Base-by-base conservation (phyloP, 1,140 invertebrate genomes). In the Tetramorium parvispinum region DNA sequence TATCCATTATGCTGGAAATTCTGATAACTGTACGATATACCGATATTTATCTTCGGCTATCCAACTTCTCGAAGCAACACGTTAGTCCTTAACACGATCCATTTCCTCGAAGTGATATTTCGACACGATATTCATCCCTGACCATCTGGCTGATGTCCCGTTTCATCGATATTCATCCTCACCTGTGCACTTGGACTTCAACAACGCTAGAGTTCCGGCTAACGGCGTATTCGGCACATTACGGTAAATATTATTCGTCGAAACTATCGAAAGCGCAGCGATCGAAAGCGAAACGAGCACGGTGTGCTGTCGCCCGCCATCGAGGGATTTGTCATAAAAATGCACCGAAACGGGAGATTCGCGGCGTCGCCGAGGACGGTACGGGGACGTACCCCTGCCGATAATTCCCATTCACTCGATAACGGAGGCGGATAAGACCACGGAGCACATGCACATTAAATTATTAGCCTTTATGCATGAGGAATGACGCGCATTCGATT, bases 401-500 rank as follows among this genome's bases (percentile, higher is more conserved):
- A 73, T 59, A 65, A 78, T 61, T 89, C 10, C 73, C 27, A 71
- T 81, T 55, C 68, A 59, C 51, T 75, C 85, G 78, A 85, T 85
- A 85, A 90, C 66, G 55, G 63, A 87, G 75, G 68, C 59, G 61
- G 32, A 78, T 85, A 85, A 86, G 65, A 86, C 77, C 55, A 63
- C 79, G 49, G 61, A 53, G n/a, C 7, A 53, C 32, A 43, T 24
- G 32, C 3, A 53, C 73, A 68, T 81, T 87, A 86, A 90, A 88
- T 71, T 78, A 91, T 90, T 83, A 83, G 79, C 76, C 61, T 90
- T 86, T 88, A 90, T 91, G 86, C 88, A 90, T 91, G 63, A 88
- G 55, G 66, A 83, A 90, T 88, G 68, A 43, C 59, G 81, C 53
- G 59, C 59, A 66, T 90, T 88, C 83, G 77, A 86, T 89, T 87